phyloP scores from a whole-genome alignment of 2,797 vertebrate genomes.

The Ibycter americanus region DNA sequence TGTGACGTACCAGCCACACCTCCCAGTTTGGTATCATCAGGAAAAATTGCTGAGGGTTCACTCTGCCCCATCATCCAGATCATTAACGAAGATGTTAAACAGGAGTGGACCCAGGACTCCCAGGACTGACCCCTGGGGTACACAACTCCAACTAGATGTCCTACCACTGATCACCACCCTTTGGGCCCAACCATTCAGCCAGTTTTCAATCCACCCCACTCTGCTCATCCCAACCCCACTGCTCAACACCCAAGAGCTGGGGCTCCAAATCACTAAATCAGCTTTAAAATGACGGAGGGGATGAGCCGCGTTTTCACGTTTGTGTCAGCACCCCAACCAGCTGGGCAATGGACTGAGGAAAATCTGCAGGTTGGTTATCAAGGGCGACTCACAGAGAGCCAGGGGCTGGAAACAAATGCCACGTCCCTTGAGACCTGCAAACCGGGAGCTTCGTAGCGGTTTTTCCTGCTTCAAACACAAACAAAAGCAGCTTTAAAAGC shows the following conservation, averaged over 20 bases:
- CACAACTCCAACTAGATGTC: rapidly evolving
- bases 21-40: not conserved
- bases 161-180: not conserved
- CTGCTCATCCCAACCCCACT: not conserved
- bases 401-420: not conserved
- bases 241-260: not conserved
- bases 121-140: not conserved
- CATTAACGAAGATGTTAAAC: not conserved
- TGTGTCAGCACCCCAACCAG: not conserved
- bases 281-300: not conserved
- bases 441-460: not conserved
- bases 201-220: not conserved
- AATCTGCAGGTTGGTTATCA: rapidly evolving
- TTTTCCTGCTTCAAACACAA: not conserved
- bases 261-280: not conserved
- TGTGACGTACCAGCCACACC: too few relatives aligned
- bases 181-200: not conserved
- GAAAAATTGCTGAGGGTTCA: not conserved
- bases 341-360: not conserved
- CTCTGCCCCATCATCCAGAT: not conserved
- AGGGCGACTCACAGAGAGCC: not conserved
- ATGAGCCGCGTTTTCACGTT: not conserved
- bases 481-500: not conserved
- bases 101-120: not conserved
- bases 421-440: not conserved